Base-by-base conservation (phyloP, 1,140 invertebrate species). In the Babylonia areolata region DNA sequence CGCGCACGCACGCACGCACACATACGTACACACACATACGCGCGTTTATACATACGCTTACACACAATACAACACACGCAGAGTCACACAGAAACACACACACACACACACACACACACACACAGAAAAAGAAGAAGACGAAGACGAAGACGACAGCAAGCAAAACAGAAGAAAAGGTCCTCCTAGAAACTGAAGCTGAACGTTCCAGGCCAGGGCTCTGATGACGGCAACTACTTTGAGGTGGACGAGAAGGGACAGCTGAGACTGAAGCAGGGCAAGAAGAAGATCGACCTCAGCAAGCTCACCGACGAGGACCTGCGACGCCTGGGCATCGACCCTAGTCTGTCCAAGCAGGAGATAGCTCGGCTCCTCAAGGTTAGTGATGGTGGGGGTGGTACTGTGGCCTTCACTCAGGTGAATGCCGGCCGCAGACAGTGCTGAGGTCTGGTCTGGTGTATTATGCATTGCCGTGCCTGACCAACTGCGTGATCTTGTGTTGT, bases 201-300 rank as follows among this genome's bases (percentile, higher is more conserved):
- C 33, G 9, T 51, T 79, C 37, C 64, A 87, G 82, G 82, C 42
- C 37, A 42, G 31, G 87, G 78, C 46, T 89, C 85, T 3, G 90
- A 92, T 80, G 90, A 94, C 80, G 94, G 93, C 17, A 90, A 93
- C 80, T 93, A 93, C 73, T 94, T 94, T 87, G 94, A 94, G 89
- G 92, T 81, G 91, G 90, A 85, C 88, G 91, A 80, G 91, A 93
- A 86, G 91, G 88, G 88, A 90, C 37, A 93, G 80, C 35, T 87
- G 83, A 17, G 84, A 39, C 86, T 94, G 39, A 92, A 91, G 87
- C 86, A 86, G n/a, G 93, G 94, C 1, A 94, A 92, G 84, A 93
- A 92, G 87, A 93, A 92, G 84, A 94, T 94, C 31, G 93, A 94
- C 85, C 89, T 94, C 3, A 89, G 88, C 58, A 94, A 94, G 85